Evolutionary conservation across 2,888 invertebrate species (phyloP).

Genomic region (Heliconius erato): DNA sequence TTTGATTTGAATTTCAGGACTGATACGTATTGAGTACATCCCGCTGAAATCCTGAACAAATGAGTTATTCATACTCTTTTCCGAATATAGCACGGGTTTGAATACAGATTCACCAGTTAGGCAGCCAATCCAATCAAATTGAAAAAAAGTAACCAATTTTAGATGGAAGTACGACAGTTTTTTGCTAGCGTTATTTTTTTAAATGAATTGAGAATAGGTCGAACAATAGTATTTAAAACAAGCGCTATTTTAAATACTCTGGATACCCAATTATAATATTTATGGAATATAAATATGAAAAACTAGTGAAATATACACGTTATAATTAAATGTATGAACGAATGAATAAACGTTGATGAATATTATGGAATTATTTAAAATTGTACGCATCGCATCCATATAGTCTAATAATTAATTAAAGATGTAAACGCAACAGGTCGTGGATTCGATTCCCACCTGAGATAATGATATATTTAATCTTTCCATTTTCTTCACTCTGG

Average conservation of each 20-base stretch:
- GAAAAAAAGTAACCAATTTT: constrained; percentile 31
- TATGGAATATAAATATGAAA: background rate
- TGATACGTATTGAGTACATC: background rate
- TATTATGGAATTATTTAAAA: background rate
- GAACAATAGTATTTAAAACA: constrained; percentile 16
- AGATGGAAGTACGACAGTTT: constrained; percentile 2
- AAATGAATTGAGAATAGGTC: background rate
- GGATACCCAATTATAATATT: background rate
- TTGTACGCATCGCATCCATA: too few relatives aligned
- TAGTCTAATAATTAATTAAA: too few relatives aligned
- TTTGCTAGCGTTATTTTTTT: constrained; percentile 7
- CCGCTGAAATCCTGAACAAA: constrained; percentile 36
- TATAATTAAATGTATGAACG: background rate
- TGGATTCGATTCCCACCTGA: too few relatives aligned
- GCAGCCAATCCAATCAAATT: constrained; percentile 23
- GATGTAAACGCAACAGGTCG: too few relatives aligned
- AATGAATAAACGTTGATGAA: background rate
- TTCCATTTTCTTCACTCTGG: too few relatives aligned
- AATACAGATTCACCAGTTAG: constrained; percentile 36
- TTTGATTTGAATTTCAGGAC: constrained; percentile 24
- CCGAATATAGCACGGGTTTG: constrained; percentile 36
- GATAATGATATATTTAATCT: too few relatives aligned
- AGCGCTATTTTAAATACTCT: background rate
- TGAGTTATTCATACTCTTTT: constrained; percentile 43
- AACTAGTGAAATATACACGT: background rate